phyloP scores from a whole-genome alignment of 1,140 invertebrate species.

The Calosoma granatense region DNA sequence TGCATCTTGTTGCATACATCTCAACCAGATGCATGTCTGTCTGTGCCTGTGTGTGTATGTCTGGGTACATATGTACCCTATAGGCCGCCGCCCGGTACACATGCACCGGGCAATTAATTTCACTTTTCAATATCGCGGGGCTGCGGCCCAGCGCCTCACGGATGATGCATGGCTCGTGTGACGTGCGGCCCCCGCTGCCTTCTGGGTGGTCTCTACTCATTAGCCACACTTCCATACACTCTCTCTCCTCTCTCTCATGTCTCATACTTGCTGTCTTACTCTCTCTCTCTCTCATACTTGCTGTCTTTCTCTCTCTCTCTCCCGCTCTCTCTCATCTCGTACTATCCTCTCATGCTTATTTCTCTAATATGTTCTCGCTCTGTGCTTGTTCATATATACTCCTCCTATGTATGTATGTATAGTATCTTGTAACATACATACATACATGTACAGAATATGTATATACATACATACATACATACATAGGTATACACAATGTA shows the following conservation, averaged over 20 bases:
- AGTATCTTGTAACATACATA: no score
- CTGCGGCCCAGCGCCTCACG: conserved; percentile 1
- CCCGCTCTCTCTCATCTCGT: neutral
- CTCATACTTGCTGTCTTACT: neutral
- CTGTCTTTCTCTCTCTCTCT: neutral
- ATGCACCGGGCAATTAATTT: conserved; percentile 1
- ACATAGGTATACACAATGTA: no score
- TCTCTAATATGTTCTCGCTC: neutral
- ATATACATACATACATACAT: no score
- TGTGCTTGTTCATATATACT: neutral
- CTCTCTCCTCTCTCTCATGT: neutral
- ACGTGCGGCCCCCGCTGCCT: conserved; percentile 4
- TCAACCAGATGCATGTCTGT: neutral
- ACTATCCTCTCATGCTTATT: no score
- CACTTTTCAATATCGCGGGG: conserved; percentile 7
- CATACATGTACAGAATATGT: no score
- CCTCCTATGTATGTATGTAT: neutral
- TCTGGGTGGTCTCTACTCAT: conserved; percentile 6
- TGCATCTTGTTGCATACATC: no score
- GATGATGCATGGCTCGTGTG: conserved; percentile 1
- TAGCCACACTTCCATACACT: conserved; percentile 2
- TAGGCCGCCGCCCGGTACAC: no score
- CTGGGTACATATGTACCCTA: no score
- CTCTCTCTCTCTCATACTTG: neutral
- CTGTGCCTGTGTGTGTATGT: neutral